Percentiles rank a stretch among this genome's conserved stretches.
Conservation (phyloP, 2,113 vertebrate genomes). For the Odontesthes bonariensis region DNA sequence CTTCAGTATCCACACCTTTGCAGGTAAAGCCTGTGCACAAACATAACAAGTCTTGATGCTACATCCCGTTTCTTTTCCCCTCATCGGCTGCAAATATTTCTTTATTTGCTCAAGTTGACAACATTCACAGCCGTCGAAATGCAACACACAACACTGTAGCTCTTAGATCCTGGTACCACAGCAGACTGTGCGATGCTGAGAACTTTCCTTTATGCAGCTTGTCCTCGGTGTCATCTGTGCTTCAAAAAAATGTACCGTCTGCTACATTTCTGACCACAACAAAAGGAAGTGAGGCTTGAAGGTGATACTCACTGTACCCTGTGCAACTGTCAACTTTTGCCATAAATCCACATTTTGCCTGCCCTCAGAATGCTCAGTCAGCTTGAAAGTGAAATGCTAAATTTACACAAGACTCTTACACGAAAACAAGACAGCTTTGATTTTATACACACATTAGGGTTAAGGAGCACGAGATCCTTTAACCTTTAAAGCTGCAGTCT, state of each 20-base stretch:
- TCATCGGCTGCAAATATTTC: slow-evolving; percentile 13
- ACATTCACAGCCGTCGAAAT: slow-evolving; percentile 18
- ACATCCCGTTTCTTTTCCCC: not conserved
- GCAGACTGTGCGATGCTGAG: no score
- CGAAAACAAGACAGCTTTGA: no score
- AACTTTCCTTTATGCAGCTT: no score
- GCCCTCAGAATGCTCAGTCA: no score
- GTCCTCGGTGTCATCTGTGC: no score
- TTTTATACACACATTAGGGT: no score
- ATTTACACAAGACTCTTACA: no score
- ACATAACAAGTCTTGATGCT: not conserved
- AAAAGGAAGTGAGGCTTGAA: slow-evolving; percentile 30
- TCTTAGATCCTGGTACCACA: not conserved
- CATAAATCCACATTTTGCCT: not conserved
- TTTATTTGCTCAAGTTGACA: slow-evolving; percentile 17
- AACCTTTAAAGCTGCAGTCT: no score
- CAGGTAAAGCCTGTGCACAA: not conserved
- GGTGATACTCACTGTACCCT: slow-evolving; percentile 9
- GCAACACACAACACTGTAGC: slow-evolving; percentile 9
- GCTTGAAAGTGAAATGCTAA: no score
- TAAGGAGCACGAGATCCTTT: no score
- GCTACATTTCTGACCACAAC: slow-evolving; percentile 36
- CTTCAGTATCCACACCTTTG: not conserved
- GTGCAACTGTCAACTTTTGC: slow-evolving; percentile 7
- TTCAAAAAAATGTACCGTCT: not conserved